Conservation (phyloP, 1,140 invertebrate genomes). For the Lineus longissimus region DNA sequence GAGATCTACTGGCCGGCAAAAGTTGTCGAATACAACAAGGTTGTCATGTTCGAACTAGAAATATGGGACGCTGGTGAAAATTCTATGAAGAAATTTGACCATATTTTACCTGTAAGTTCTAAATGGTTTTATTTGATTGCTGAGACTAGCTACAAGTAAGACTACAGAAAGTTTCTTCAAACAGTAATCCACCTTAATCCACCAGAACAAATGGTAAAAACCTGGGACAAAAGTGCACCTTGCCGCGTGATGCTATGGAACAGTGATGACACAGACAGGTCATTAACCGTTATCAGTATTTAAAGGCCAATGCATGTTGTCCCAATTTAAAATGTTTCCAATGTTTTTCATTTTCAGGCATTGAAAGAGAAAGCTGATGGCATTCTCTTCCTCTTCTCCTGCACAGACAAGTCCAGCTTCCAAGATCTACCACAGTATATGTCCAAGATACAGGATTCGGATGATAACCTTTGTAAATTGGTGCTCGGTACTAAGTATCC, state of each 20-base stretch:
- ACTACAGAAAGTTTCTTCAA: too few relatives aligned
- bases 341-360: conserved; percentile 46
- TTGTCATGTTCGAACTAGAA: conserved; percentile 60
- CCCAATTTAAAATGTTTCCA: too few relatives aligned
- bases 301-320: too few relatives aligned
- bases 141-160: too few relatives aligned
- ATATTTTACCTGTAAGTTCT: conserved; percentile 58
- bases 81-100: conserved; percentile 61
- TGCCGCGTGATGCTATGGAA: too few relatives aligned
- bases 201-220: too few relatives aligned
- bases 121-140: too few relatives aligned
- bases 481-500: conserved; percentile 62
- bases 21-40: conserved; percentile 57
- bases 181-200: too few relatives aligned
- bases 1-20: conserved; percentile 63
- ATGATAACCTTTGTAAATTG: conserved; percentile 57
- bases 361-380: conserved; percentile 60
- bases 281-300: too few relatives aligned
- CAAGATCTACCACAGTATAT: conserved; percentile 59
- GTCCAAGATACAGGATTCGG: conserved; percentile 53
- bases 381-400: conserved; percentile 60
- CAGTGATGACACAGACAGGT: too few relatives aligned
- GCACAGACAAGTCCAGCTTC: conserved; percentile 58
- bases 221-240: too few relatives aligned
- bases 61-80: conserved; percentile 63